phyloP scores from a whole-genome alignment of 1,140 invertebrate genomes.

The Drosophila santomea region DNA sequence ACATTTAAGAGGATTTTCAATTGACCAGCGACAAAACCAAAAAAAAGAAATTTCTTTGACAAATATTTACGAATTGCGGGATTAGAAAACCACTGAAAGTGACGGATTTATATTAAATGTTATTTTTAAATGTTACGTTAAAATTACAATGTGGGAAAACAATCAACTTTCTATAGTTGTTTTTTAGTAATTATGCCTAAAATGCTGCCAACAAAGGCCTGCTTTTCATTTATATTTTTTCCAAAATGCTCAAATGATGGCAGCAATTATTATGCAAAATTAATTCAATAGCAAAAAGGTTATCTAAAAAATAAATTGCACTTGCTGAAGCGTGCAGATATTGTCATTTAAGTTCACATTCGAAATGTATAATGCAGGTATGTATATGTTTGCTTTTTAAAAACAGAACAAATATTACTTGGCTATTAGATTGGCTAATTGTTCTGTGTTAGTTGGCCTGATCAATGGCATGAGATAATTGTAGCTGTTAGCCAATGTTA shows the following conservation, averaged over 20 bases:
- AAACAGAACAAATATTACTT: conserved; percentile 27
- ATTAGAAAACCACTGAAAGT: conserved; percentile 17
- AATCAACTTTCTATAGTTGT: too few species aligned
- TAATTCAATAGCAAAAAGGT: neutral
- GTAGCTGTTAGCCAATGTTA: neutral
- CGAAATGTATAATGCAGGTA: too few species aligned
- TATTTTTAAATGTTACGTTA: neutral
- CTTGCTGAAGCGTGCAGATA: neutral
- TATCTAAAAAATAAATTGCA: neutral
- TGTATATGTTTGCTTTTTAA: neutral
- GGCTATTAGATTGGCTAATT: conserved; percentile 10
- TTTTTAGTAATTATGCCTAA: neutral
- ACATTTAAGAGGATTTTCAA: conserved; percentile 36
- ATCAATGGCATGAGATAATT: conserved; percentile 39
- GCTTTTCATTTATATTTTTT: neutral
- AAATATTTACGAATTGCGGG: conserved; percentile 43
- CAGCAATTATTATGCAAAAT: conserved; percentile 4
- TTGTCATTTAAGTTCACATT: conserved; percentile 1
- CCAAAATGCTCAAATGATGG: neutral
- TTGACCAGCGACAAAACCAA: too few species aligned
- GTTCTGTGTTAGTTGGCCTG: conserved; percentile 24
- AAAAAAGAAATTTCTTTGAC: conserved; percentile 38
- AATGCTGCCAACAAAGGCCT: neutral
- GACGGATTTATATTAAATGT: neutral
- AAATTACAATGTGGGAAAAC: neutral